Base-by-base conservation (phyloP, 2,113 vertebrate species). In the Tetrao urogallus region DNA sequence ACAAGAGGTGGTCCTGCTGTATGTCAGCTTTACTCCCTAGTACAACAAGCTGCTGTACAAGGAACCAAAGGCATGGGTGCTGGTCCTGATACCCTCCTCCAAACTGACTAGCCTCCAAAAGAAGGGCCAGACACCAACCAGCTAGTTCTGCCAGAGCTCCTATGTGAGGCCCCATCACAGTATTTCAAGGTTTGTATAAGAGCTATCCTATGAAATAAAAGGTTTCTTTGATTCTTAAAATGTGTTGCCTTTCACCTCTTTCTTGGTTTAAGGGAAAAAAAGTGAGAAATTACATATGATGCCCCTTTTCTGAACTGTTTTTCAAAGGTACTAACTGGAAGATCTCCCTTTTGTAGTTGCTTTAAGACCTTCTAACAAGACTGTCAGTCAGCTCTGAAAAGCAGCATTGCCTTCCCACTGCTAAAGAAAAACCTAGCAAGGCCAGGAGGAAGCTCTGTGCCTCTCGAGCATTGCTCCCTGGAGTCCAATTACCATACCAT, bases 401-500 rank as follows among this genome's bases (percentile, higher is more conserved):
- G 89, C 69, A 75, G 57, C 27, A 48, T 60, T 86, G 57, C 38
- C 61, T 75, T 52, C 57, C 79, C 65, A 72, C 73, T 61, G 65
- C 82, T 81, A 79, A 91, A 69, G 52, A 71, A 91, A 96, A 96
- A 94, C 38, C 72, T 71, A 89, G 82, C 43, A 63, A 90, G 79
- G 89, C 93, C 85, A 88, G 82, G 38, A 96, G 43, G 65, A 89
- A 28, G 82, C 61, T 87, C 42, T 58, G 81, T 52, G 43, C 75
- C 91, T 85, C 58, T 83, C 65, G 60, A 1, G 48, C 84, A 77
- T n/a, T 1, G 2, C 54, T 94, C 95, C 88, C 94, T 66, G 40
- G 91, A 95, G 94, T 38, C 87, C 82, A 96, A 92, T 96, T 93
- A 94, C 69, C 93, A 91, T 81, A 75, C 30, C 82, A 82, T 64